These are phyloP conservation scores for Hypomesus transpacificus DNA, from an alignment of 2,113 vertebrate species.

Conservation along the genomic window DNA sequence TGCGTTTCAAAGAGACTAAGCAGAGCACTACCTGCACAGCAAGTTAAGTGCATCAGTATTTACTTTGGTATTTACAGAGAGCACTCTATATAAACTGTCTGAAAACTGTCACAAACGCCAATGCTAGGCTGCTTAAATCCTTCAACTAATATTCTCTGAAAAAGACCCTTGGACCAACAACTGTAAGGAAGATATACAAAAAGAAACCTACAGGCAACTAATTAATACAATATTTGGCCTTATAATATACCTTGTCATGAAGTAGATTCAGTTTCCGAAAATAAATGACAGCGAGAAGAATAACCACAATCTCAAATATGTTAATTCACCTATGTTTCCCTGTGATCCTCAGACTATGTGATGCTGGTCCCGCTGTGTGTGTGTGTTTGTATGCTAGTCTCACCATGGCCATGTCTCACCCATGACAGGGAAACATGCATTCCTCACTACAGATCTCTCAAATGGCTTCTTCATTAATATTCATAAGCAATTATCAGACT, in stretches of 20 bases:
- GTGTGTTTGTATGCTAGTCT: neutral
- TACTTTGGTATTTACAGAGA: neutral
- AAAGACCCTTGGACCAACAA: no score
- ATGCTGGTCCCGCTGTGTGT: no score
- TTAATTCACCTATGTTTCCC: no score
- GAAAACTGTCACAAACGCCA: no score
- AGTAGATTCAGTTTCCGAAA: constrained; percentile 41
- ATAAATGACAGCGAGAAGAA: constrained; percentile 20
- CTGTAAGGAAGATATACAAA: no score
- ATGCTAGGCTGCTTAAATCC: no score
- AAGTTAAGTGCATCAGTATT: constrained; percentile 8
- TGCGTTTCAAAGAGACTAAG: constrained; percentile 42
- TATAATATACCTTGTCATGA: constrained; percentile 31
- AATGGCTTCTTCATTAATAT: constrained; percentile 71
- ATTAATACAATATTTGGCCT: constrained; percentile 23
- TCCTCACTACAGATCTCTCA: constrained; percentile 15
- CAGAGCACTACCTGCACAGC: constrained; percentile 26
- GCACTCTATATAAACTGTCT: no score
- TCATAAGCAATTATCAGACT: constrained; percentile 69
- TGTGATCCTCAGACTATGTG: no score
- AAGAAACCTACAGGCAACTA: no score
- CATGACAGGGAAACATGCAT: constrained; percentile 1
- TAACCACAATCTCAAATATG: neutral
- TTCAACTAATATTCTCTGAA: no score
- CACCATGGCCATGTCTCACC: constrained; percentile 7